Evolutionary conservation across 2,113 vertebrate genomes (phyloP).

Genomic region (Himantopus leucocephalus): DNA sequence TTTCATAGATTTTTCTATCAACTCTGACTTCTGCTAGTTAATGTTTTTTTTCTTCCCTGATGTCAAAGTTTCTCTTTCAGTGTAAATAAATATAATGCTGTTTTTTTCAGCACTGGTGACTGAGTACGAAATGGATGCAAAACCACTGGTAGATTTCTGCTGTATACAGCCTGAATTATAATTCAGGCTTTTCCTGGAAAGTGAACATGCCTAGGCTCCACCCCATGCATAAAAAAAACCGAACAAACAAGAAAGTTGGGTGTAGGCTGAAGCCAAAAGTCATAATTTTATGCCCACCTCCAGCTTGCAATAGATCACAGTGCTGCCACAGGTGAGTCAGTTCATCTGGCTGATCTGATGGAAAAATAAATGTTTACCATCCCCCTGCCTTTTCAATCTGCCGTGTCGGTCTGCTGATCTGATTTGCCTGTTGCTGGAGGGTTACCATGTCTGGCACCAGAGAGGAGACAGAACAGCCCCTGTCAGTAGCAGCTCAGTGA

Average conservation of each 20-base stretch:
- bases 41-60: neutral
- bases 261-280: neutral
- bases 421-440: neutral
- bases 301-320: neutral
- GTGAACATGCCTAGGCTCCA: neutral
- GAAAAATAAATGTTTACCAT: neutral
- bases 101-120: neutral
- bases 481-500: neutral
- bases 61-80: neutral
- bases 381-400: neutral
- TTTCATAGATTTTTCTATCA: neutral
- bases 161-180: neutral
- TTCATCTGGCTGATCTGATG: neutral
- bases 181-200: slow-evolving; percentile 16
- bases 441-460: no score
- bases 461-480: neutral
- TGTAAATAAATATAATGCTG: neutral
- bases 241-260: neutral
- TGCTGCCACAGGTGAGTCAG: neutral
- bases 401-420: neutral
- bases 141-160: neutral
- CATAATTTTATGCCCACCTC: neutral
- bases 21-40: neutral
- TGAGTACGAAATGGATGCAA: neutral
- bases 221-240: neutral